Evolutionary conservation across 2,888 invertebrate genomes (phyloP).

Genomic region (Pachydiplax longipennis): DNA sequence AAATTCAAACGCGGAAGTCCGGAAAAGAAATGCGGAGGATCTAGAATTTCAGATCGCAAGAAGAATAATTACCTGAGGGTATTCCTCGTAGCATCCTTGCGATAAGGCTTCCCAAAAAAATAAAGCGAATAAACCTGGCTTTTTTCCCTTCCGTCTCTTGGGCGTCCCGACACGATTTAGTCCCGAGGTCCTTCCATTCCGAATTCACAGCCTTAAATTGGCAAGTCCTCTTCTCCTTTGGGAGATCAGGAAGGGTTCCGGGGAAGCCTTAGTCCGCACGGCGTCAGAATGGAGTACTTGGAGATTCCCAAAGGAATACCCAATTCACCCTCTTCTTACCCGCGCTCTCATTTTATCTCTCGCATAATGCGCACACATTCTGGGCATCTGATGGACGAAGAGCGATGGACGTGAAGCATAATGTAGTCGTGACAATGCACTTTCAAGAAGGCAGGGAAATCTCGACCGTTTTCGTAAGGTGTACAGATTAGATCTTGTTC

Average conservation of each 20-base stretch:
- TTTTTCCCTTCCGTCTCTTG: background rate
- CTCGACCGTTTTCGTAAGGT: too few relatives aligned
- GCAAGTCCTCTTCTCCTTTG: constrained; percentile 36
- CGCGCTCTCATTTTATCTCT: background rate
- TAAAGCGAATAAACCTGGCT: background rate
- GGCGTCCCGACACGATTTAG: constrained; percentile 26
- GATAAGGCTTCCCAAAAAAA: background rate
- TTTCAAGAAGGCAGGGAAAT: background rate
- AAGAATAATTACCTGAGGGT: too few relatives aligned
- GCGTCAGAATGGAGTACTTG: background rate
- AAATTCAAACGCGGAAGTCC: too few relatives aligned
- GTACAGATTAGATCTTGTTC: too few relatives aligned
- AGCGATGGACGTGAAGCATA: background rate
- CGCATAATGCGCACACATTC: too few relatives aligned
- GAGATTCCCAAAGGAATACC: too few relatives aligned
- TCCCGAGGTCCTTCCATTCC: constrained; percentile 23
- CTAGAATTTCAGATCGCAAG: too few relatives aligned
- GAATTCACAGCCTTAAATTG: constrained; percentile 40
- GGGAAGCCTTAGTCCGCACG: constrained; percentile 4
- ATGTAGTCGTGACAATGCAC: background rate
- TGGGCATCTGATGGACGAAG: background rate
- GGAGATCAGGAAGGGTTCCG: constrained; percentile 24
- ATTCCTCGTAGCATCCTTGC: too few relatives aligned
- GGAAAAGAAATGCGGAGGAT: too few relatives aligned
- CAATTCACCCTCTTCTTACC: too few relatives aligned